A percentile compares a stretch with the other conserved stretches of the same genome.
These are phyloP conservation scores for Numenius phaeopus DNA, from an alignment of 2,797 vertebrate species.

Conservation along the genomic window DNA sequence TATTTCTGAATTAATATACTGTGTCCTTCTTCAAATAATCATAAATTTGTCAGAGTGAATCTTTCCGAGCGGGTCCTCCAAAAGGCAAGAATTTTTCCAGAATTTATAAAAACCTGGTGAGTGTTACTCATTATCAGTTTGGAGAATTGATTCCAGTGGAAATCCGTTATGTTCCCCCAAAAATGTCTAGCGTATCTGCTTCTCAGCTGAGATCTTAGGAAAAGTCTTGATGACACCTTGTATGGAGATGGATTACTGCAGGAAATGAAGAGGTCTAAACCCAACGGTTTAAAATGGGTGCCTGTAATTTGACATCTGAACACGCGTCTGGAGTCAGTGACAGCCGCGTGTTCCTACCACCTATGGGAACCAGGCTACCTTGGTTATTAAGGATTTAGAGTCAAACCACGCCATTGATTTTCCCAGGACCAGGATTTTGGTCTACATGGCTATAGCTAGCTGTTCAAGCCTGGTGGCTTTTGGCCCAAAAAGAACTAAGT, in stretches of 20 bases:
- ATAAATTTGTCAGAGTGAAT: not conserved
- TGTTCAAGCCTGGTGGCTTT: not conserved
- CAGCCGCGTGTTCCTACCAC: not conserved
- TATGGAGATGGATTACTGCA: not conserved
- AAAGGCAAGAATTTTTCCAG: not conserved
- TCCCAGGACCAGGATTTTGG: not conserved
- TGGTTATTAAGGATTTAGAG: not conserved
- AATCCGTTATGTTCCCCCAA: not conserved
- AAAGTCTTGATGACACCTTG: not conserved
- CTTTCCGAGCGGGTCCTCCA: not conserved
- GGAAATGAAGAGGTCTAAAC: slow-evolving; percentile 35
- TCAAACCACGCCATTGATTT: not conserved
- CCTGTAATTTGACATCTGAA: not conserved
- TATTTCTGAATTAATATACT: not conserved
- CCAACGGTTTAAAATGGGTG: not conserved
- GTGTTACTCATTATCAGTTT: not conserved
- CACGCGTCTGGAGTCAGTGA: not conserved
- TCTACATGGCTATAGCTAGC: not conserved
- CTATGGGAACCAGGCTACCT: not conserved
- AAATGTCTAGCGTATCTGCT: not conserved
- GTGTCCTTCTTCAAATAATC: not conserved
- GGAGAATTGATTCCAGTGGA: slow-evolving; percentile 21
- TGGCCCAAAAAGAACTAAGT: not conserved
- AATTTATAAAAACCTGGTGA: not conserved
- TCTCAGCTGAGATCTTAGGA: not conserved